phyloP scores from a whole-genome alignment of 2,113 vertebrate species.

The Cheilinus undulatus region DNA sequence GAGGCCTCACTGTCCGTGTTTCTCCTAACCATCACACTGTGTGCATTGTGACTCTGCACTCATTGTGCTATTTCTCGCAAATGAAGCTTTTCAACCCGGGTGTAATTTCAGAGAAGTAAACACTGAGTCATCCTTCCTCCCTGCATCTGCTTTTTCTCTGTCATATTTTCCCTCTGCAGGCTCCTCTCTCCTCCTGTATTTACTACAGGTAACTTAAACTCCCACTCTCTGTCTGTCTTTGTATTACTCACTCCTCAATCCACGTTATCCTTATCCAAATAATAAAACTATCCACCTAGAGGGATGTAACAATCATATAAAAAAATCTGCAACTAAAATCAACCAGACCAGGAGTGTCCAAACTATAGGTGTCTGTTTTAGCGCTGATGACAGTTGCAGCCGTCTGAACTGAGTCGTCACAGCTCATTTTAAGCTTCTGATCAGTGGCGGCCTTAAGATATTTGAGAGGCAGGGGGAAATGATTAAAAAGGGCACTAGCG shows the following conservation, averaged over 20 bases:
- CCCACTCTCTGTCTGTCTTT: slow-evolving; percentile 1
- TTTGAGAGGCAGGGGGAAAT: no score
- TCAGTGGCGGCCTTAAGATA: no score
- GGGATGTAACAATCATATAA: no score
- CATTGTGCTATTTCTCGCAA: slow-evolving; percentile 18
- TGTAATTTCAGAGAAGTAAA: slow-evolving; percentile 48
- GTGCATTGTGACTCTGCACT: slow-evolving; percentile 12
- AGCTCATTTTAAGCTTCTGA: no score
- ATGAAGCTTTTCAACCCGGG: slow-evolving; percentile 22
- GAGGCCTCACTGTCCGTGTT: background rate
- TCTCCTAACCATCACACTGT: slow-evolving; percentile 7
- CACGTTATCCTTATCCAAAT: background rate
- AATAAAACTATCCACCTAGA: background rate
- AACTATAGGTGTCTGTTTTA: no score
- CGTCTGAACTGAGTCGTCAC: no score
- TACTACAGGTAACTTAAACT: slow-evolving; percentile 21
- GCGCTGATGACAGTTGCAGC: no score
- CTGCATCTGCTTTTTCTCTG: slow-evolving; percentile 7
- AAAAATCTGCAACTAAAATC: no score
- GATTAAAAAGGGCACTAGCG: no score
- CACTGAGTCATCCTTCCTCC: slow-evolving; percentile 44
- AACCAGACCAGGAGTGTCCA: no score
- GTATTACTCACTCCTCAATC: background rate
- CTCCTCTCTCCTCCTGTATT: slow-evolving; percentile 3
- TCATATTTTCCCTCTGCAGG: slow-evolving; percentile 13